A percentile compares a stretch with the other conserved stretches of the same genome.
Conservation (phyloP, 2,797 vertebrate genomes). For the Rhinophrynus dorsalis region DNA sequence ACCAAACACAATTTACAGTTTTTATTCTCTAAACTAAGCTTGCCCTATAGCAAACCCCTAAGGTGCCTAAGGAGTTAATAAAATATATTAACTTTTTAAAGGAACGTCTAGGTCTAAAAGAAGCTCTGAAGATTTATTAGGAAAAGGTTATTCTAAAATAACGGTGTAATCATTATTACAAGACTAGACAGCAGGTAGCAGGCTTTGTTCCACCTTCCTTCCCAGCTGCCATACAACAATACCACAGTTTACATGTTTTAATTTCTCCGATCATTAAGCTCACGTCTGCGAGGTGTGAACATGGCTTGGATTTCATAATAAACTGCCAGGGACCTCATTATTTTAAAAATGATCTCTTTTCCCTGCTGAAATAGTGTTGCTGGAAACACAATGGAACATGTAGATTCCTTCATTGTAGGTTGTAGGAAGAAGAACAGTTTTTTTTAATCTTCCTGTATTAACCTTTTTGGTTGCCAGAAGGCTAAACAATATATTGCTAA, state of each 20-base stretch:
- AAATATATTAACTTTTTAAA: conserved; percentile 5
- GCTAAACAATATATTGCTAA: no score
- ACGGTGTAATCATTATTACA: conserved; percentile 21
- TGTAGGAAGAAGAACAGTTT: no score
- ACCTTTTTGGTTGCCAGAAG: no score
- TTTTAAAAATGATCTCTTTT: conserved; percentile 47
- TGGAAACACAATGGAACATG: conserved; percentile 3
- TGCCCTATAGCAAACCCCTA: no score
- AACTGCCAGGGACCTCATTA: conserved; percentile 54
- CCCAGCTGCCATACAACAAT: conserved; percentile 52
- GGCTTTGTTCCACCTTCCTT: conserved; percentile 4
- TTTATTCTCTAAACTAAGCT: no score
- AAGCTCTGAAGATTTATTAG: conserved; percentile 41
- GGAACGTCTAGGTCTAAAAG: background rate
- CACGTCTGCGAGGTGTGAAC: conserved; percentile 63
- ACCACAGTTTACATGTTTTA: conserved; percentile 58
- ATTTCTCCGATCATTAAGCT: conserved; percentile 66
- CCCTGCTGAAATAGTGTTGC: conserved; percentile 7
- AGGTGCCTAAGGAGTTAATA: background rate
- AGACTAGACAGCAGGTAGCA: background rate
- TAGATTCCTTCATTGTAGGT: background rate
- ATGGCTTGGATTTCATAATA: conserved; percentile 59
- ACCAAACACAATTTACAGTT: no score
- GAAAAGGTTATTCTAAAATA: conserved; percentile 50
- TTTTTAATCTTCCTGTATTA: no score